phyloP scores from a whole-genome alignment of 2,888 invertebrate genomes.

The Polymixis flavicincta region DNA sequence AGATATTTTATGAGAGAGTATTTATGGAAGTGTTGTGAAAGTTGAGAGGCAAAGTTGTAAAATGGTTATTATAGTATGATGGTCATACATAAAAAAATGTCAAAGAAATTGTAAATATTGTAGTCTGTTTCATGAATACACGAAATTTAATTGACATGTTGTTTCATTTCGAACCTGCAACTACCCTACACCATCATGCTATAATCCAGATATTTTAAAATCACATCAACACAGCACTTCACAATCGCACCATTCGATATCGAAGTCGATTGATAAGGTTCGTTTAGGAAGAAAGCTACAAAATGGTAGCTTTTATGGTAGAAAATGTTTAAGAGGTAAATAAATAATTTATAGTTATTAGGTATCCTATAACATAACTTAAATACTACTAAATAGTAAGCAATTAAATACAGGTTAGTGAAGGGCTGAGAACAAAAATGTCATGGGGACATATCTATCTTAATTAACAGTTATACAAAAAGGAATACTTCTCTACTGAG shows the following conservation, averaged over 20 bases:
- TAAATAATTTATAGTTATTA: no score
- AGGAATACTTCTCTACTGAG: not conserved
- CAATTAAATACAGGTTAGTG: not conserved
- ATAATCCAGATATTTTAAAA: conserved; percentile 67
- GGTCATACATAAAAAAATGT: conserved; percentile 75
- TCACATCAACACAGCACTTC: no score
- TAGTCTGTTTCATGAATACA: conserved; percentile 80
- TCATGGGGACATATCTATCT: not conserved
- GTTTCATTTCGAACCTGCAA: conserved; percentile 84
- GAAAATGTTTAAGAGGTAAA: no score
- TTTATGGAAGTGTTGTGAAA: conserved; percentile 51
- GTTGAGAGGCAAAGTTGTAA: conserved; percentile 34
- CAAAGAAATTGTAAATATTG: conserved; percentile 75
- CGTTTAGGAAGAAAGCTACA: no score
- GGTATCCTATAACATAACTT: no score
- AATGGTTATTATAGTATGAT: conserved; percentile 88
- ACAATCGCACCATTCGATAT: no score
- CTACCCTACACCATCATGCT: conserved; percentile 86
- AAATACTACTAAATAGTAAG: not conserved
- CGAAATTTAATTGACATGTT: conserved; percentile 74
- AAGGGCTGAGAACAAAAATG: not conserved
- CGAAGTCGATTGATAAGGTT: no score
- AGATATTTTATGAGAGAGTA: conserved; percentile 43
- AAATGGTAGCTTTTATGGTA: no score
- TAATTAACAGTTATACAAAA: not conserved